These are phyloP conservation scores for Physocephala rufipes DNA, from an alignment of 2,888 invertebrate species.

Conservation along the genomic window DNA sequence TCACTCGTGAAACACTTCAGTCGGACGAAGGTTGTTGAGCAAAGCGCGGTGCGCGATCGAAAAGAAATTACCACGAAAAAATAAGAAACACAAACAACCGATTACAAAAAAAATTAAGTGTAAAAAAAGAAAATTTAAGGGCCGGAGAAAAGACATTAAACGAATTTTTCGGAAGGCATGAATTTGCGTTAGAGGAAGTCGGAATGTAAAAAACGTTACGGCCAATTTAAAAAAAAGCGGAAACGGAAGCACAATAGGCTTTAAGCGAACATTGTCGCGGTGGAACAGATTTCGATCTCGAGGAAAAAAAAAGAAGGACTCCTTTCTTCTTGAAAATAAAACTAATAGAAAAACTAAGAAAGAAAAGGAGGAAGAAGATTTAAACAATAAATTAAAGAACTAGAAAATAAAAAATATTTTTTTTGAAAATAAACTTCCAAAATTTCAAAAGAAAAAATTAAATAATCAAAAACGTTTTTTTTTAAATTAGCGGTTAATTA, in stretches of 20 bases:
- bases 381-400: too few species aligned
- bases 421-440: neutral
- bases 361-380: neutral
- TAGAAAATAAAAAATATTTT: too few species aligned
- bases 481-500: neutral
- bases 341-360: conserved; percentile 44
- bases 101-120: conserved; percentile 15
- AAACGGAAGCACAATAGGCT: conserved; percentile 29
- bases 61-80: conserved; percentile 36
- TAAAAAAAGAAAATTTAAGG: neutral
- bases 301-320: neutral
- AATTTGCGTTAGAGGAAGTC: too few species aligned
- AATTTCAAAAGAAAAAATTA: neutral
- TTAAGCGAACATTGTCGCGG: too few species aligned
- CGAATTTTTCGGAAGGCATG: neutral
- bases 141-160: neutral
- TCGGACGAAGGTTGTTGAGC: conserved; percentile 63
- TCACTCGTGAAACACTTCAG: conserved; percentile 67
- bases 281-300: too few species aligned
- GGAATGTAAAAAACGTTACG: too few species aligned
- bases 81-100: conserved; percentile 9
- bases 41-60: conserved; percentile 48
- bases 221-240: conserved; percentile 28
- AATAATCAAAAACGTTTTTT: neutral
- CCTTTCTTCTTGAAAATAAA: too few species aligned